Conservation (phyloP, 1,140 invertebrate species). For the Zophobas atratus region DNA sequence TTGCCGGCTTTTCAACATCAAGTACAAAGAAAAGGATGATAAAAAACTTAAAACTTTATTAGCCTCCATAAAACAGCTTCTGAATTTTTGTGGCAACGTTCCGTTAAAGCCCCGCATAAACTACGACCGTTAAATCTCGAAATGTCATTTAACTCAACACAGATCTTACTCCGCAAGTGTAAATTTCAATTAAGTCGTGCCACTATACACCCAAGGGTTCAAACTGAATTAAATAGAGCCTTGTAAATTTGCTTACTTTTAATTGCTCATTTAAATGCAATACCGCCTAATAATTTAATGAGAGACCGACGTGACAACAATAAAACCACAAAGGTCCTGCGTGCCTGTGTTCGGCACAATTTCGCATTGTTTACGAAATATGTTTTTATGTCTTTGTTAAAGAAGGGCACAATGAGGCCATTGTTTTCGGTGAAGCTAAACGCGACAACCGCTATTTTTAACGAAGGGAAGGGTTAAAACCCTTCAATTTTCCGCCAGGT, state of each 20-base stretch:
- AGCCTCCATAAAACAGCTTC: no score
- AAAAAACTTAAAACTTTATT: no score
- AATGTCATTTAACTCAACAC: no score
- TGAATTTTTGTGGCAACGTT: no score
- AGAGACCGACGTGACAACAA: slow-evolving; percentile 18
- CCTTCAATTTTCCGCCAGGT: no score
- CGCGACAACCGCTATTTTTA: background rate
- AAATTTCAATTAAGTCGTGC: background rate
- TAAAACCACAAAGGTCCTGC: background rate
- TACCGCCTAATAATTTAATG: slow-evolving; percentile 19
- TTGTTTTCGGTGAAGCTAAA: background rate
- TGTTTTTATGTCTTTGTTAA: slow-evolving; percentile 15
- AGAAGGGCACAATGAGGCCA: background rate
- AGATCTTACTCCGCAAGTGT: background rate
- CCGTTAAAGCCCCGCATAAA: no score
- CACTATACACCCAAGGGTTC: background rate
- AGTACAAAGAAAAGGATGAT: no score
- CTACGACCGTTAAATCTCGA: no score
- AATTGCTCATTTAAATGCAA: slow-evolving; percentile 8
- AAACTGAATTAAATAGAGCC: background rate
- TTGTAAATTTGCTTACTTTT: slow-evolving; percentile 2
- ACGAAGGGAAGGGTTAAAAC: background rate
- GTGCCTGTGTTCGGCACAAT: background rate
- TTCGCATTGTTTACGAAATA: slow-evolving; percentile 8
- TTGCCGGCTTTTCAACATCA: no score